These are phyloP conservation scores for Cheilinus undulatus DNA, from an alignment of 2,113 vertebrate species.

Conservation along the genomic window DNA sequence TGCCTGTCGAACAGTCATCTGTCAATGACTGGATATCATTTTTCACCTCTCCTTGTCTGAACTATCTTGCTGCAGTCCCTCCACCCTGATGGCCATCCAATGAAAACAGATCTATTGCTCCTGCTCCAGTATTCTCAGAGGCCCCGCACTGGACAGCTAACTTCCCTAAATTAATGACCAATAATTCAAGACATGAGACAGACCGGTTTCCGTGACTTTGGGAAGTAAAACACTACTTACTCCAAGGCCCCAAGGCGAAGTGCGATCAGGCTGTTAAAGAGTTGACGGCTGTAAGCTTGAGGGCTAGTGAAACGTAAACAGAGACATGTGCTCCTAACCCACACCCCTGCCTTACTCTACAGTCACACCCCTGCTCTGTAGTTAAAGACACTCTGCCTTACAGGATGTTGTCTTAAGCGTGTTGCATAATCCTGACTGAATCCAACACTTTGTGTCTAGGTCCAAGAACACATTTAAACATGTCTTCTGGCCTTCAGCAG, in stretches of 20 bases:
- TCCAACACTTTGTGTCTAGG: constrained; percentile 1
- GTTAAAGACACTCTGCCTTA: constrained; percentile 35
- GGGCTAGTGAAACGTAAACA: constrained; percentile 49
- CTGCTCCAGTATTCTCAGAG: constrained; percentile 6
- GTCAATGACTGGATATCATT: background rate
- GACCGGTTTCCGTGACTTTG: constrained; percentile 40
- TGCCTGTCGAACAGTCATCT: background rate
- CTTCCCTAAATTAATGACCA: constrained; percentile 50
- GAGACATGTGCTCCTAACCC: constrained; percentile 51
- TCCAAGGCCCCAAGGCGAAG: constrained; percentile 34
- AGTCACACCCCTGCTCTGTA: constrained; percentile 40
- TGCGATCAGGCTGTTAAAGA: constrained; percentile 41
- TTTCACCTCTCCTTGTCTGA: constrained; percentile 18
- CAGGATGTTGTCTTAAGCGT: constrained; percentile 35
- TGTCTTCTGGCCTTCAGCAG: constrained; percentile 34
- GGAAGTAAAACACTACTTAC: constrained; percentile 42
- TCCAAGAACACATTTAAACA: constrained; percentile 53
- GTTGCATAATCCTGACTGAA: constrained; percentile 63
- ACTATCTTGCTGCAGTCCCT: constrained; percentile 23
- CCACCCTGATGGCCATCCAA: constrained; percentile 5
- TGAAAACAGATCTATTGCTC: constrained; percentile 38
- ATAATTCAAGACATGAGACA: constrained; percentile 40
- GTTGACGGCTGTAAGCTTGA: constrained; percentile 50
- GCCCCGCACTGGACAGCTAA: constrained; percentile 23
- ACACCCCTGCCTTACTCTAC: constrained; percentile 18